These are phyloP conservation scores for Ptychochromis oligacanthus DNA, from an alignment of 2,113 vertebrate species.

Conservation along the genomic window DNA sequence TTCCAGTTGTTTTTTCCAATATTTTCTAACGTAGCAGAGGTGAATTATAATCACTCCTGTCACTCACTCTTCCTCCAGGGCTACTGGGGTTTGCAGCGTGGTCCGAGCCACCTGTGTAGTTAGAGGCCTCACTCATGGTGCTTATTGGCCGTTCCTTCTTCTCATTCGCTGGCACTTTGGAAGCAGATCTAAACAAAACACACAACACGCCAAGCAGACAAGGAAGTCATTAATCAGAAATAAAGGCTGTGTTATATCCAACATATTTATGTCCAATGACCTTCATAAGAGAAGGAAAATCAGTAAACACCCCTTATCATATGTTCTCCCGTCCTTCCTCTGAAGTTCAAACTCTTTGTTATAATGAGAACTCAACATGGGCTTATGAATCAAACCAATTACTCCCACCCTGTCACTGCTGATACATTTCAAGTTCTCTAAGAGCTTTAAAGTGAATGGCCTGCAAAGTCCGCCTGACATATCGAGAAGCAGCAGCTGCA, in stretches of 20 bases:
- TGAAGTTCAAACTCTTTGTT: conserved; percentile 41
- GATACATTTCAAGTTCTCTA: conserved; percentile 40
- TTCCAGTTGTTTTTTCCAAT: neutral
- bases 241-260: neutral
- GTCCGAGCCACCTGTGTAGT: conserved; percentile 87
- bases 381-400: conserved; percentile 61
- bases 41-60: neutral
- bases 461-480: conserved; percentile 42
- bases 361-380: conserved; percentile 65
- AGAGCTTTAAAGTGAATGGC: conserved; percentile 43
- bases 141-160: conserved; percentile 90
- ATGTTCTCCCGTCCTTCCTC: conserved; percentile 25
- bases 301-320: conserved; percentile 17
- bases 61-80: conserved; percentile 89
- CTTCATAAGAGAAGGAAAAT: neutral
- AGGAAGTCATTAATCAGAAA: conserved; percentile 26
- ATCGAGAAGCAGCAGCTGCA: conserved; percentile 12
- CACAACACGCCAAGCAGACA: conserved; percentile 19
- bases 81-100: conserved; percentile 85
- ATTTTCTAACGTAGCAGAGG: neutral
- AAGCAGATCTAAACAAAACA: conserved; percentile 82
- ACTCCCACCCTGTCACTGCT: conserved; percentile 57
- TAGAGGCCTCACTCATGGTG: conserved; percentile 91
- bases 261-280: conserved; percentile 24
- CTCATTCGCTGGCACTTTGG: conserved; percentile 88